Percentiles rank a stretch among this genome's conserved stretches.
phyloP scores from a whole-genome alignment of 2,888 invertebrate genomes.

The Lasioglossum oenotherae region DNA sequence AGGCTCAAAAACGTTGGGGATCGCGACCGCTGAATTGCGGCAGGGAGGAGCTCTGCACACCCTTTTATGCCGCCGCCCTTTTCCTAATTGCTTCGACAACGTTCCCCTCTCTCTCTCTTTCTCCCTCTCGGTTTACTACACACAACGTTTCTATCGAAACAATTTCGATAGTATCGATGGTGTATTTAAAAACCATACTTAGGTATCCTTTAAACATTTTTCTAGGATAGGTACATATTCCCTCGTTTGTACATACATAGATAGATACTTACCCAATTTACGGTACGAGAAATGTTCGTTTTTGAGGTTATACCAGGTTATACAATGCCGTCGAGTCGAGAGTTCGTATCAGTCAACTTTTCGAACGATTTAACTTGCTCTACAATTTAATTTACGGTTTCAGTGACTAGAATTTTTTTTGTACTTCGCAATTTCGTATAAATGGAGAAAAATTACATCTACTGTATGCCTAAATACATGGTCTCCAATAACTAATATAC shows the following conservation, averaged over 20 bases:
- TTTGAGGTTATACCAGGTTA: background rate
- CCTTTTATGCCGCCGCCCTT: constrained; percentile 69
- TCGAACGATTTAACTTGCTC: background rate
- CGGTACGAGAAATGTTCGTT: background rate
- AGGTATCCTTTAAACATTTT: too few relatives aligned
- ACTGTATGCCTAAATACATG: too few relatives aligned
- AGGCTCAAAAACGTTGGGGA: background rate
- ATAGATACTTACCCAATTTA: background rate
- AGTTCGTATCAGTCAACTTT: background rate
- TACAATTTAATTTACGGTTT: too few relatives aligned
- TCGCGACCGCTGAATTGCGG: constrained; percentile 11
- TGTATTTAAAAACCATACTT: background rate
- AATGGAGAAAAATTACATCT: too few relatives aligned
- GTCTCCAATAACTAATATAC: too few relatives aligned
- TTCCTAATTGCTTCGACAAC: constrained; percentile 25
- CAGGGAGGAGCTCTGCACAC: constrained; percentile 71
- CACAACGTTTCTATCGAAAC: background rate
- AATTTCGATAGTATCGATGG: background rate
- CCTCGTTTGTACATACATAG: background rate
- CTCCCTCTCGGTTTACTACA: background rate
- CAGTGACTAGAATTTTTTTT: too few relatives aligned
- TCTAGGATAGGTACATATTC: background rate
- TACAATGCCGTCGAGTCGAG: background rate
- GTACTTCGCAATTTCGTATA: too few relatives aligned
- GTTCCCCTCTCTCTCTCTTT: background rate